These are phyloP conservation scores for Dicerorhinus sumatrensis DNA, from an alignment of 2,113 vertebrate genomes.

Conservation along the genomic window DNA sequence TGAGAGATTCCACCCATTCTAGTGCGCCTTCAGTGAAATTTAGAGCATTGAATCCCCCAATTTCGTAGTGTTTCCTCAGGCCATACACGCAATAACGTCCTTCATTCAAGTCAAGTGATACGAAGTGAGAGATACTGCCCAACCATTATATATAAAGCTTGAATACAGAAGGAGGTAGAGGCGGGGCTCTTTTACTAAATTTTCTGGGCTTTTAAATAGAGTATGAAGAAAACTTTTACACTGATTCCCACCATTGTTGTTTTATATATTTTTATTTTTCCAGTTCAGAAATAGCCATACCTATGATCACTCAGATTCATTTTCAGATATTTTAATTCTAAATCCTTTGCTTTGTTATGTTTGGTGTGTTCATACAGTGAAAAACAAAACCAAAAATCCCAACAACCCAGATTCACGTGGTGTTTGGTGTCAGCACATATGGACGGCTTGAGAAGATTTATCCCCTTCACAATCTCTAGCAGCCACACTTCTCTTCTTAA, in stretches of 20 bases:
- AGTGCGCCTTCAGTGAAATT: conserved; percentile 51
- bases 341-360: neutral
- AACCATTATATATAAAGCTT: neutral
- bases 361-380: neutral
- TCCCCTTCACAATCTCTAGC: neutral
- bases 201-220: neutral
- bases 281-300: neutral
- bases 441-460: neutral
- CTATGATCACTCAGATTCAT: neutral
- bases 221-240: neutral
- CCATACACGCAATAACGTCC: neutral
- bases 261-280: neutral
- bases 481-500: neutral
- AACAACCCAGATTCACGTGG: neutral
- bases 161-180: neutral
- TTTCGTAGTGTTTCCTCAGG: conserved; percentile 54
- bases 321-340: neutral
- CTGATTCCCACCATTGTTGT: neutral
- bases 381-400: neutral
- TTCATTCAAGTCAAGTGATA: neutral
- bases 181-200: neutral
- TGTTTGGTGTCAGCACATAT: neutral
- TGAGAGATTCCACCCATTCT: conserved; percentile 65
- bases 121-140: neutral
- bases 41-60: conserved; percentile 33